phyloP scores from a whole-genome alignment of 92 coral and sea anemone genomes.

The Desmophyllum pertusum region DNA sequence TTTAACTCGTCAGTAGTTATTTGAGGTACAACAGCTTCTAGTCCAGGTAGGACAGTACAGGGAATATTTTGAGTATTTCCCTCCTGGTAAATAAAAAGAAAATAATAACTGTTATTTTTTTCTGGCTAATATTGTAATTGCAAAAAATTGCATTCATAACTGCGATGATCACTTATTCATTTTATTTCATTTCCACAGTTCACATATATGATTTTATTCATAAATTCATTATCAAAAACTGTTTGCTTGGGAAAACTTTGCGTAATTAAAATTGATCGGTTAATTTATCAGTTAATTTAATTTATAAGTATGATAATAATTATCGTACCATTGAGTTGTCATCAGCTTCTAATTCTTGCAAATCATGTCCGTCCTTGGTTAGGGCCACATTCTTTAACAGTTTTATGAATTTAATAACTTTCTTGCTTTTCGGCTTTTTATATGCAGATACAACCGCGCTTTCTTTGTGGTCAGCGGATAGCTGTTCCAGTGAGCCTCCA shows the following conservation, averaged over 20 bases:
- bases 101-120: no score
- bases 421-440: slow-evolving; percentile 41
- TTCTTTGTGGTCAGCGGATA: slow-evolving; percentile 59
- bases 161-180: no score
- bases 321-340: not conserved
- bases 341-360: slow-evolving; percentile 23
- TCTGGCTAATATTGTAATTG: no score
- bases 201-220: no score
- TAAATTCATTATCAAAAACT: no score
- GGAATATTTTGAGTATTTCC: not conserved
- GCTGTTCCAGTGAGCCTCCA: slow-evolving; percentile 67
- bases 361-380: slow-evolving; percentile 35
- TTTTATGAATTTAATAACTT: slow-evolving; percentile 45
- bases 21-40: slow-evolving; percentile 6
- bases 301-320: no score
- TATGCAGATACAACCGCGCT: slow-evolving; percentile 59
- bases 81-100: not conserved
- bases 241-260: no score
- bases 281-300: no score
- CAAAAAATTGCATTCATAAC: no score
- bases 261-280: no score
- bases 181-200: no score
- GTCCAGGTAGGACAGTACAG: not conserved
- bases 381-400: slow-evolving; percentile 48
- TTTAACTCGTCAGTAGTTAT: slow-evolving; percentile 13